phyloP scores from a whole-genome alignment of 2,888 invertebrate species.

The Brachyptera putata region DNA sequence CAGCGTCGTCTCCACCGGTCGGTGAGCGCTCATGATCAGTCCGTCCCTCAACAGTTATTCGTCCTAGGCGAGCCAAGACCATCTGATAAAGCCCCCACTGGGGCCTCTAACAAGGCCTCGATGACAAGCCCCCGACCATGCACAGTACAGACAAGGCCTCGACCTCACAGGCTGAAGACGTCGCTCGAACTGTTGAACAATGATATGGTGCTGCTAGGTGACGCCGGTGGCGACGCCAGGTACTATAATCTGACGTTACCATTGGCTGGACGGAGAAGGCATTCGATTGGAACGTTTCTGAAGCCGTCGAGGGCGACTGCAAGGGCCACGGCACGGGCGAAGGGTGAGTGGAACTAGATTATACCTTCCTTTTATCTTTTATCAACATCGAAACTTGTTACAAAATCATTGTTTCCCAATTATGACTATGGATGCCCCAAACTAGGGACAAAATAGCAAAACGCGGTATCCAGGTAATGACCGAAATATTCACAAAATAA shows the following conservation, averaged over 20 bases:
- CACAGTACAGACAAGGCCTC: slow-evolving; percentile 13
- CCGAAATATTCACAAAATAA: no score
- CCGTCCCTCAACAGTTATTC: slow-evolving; percentile 62
- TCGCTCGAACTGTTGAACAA: slow-evolving; percentile 31
- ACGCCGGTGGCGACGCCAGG: slow-evolving; percentile 45
- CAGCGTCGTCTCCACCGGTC: slow-evolving; percentile 53
- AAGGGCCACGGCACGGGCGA: slow-evolving; percentile 1
- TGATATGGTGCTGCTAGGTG: slow-evolving; percentile 40
- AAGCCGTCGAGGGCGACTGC: slow-evolving; percentile 40
- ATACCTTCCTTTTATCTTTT: no score
- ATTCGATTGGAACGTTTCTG: slow-evolving; percentile 64
- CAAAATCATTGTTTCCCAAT: no score
- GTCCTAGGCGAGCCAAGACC: slow-evolving; percentile 65
- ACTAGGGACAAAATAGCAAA: no score
- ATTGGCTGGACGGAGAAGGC: slow-evolving; percentile 51
- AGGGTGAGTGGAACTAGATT: no score
- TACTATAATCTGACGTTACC: slow-evolving; percentile 51
- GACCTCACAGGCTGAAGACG: slow-evolving; percentile 36
- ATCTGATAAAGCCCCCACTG: slow-evolving; percentile 61
- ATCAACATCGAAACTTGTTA: no score
- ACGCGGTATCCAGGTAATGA: no score
- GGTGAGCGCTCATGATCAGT: slow-evolving; percentile 50
- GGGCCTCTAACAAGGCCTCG: neutral
- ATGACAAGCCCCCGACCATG: slow-evolving; percentile 38
- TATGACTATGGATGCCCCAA: no score